Conservation (phyloP, 2,888 invertebrate species). For the Ectobius pallidus region DNA sequence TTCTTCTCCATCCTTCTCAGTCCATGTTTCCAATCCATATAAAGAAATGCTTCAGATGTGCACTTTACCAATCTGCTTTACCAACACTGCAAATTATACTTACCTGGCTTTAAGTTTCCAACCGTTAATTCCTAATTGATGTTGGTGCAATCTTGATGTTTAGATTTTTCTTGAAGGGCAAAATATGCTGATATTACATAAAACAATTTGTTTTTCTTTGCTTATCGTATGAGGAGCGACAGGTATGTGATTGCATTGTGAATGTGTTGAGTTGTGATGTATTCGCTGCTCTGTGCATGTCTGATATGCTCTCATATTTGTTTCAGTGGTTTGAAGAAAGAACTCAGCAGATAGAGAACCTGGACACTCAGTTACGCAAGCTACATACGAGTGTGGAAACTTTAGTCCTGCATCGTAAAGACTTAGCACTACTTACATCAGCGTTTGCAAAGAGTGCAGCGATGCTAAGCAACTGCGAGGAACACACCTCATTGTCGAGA, state of each 20-base stretch:
- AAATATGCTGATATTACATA: too few species aligned
- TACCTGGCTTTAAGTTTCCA: too few species aligned
- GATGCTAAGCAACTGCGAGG: slow-evolving; percentile 90
- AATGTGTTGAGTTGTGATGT: neutral
- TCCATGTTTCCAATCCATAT: too few species aligned
- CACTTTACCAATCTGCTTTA: too few species aligned
- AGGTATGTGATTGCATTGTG: slow-evolving; percentile 33
- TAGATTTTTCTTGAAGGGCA: too few species aligned
- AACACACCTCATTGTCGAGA: slow-evolving; percentile 88
- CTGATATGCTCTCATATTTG: neutral
- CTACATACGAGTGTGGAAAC: slow-evolving; percentile 86
- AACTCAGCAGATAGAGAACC: slow-evolving; percentile 84
- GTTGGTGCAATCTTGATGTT: too few species aligned
- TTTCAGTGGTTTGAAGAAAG: slow-evolving; percentile 98
- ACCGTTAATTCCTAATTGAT: too few species aligned
- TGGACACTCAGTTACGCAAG: slow-evolving; percentile 88
- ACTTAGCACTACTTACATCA: slow-evolving; percentile 78
- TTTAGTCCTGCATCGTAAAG: slow-evolving; percentile 84
- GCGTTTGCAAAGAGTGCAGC: slow-evolving; percentile 87
- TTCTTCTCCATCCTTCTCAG: too few species aligned
- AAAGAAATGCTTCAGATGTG: too few species aligned
- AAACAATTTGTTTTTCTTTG: slow-evolving; percentile 34
- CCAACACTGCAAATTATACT: too few species aligned
- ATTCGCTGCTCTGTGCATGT: neutral
- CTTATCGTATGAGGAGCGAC: slow-evolving; percentile 40